Evolutionary conservation across 2,888 invertebrate species (phyloP), one percentile per base, ranked within the genome.

Genomic region (Acrobasis consociella): DNA sequence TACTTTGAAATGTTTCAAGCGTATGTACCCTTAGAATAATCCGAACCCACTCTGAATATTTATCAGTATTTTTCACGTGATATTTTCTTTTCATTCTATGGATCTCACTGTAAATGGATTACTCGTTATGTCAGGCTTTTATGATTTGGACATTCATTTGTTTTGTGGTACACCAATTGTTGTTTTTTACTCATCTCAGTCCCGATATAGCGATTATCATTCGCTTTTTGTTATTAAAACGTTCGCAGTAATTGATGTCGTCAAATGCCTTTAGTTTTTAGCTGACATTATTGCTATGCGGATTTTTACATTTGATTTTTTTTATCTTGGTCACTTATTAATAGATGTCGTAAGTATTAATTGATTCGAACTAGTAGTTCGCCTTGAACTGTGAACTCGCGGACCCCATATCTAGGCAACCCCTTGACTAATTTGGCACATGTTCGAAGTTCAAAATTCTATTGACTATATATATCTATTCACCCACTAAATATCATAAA

Each of bases 261-360:
- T 87, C 72, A 67, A 73, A 83, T 87, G 81, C 68, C 71, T 71
- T 66, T 65, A 69, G 76, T 84, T 81, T 81, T 72, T 72, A 39
- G 9, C 31, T 37, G 42, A 11, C 10, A 22, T 56, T 56, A 56
- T 56, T 56, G 42, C 17, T 1, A 56, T 56, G 56, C 22, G 42
- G 56, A 42, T 56, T 46, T 46, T n/a, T 3, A n/a, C 31, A 31
- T 31, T 5, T 31, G 22, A 22, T 7, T 31, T 31, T 22, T 31
- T 31, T 31, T 31, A 31, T 31, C 31, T 31, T 31, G 0, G 31
- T 31, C 31, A 31, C 31, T 31, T 31, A 31, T 31, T 31, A 31
- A 31, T 31, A 31, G 31, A 31, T 31, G 8, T 8, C 22, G 22
- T 31, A 31, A 31, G 5, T 31, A 31, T 31, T 5, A 31, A 31